These are phyloP conservation scores for Mus caroli DNA, from an alignment of 2,797 vertebrate species.

Conservation along the genomic window DNA sequence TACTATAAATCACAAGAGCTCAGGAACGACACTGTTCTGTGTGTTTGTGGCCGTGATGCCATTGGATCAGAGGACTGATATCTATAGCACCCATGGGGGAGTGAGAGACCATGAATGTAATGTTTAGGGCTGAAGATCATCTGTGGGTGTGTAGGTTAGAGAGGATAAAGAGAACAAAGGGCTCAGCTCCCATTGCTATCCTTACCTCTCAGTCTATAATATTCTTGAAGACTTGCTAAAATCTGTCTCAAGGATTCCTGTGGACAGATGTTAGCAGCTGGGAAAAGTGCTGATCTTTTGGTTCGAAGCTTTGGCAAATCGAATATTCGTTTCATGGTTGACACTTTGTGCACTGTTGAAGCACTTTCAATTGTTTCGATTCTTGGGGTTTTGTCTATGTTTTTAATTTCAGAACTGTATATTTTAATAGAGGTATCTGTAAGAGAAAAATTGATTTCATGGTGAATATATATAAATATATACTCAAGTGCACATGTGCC, in stretches of 20 bases:
- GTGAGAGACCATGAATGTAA: background rate
- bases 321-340: slow-evolving; percentile 88
- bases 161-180: background rate
- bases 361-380: slow-evolving; percentile 86
- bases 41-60: background rate
- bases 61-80: background rate
- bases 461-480: slow-evolving; percentile 39
- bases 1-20: slow-evolving; percentile 23
- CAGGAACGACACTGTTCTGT: background rate
- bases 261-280: slow-evolving; percentile 94
- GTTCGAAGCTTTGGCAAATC: slow-evolving; percentile 89
- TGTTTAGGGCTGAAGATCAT: background rate
- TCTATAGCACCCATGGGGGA: background rate
- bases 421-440: slow-evolving; percentile 85
- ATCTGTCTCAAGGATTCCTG: slow-evolving; percentile 93
- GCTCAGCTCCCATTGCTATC: background rate
- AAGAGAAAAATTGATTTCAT: slow-evolving; percentile 79
- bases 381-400: slow-evolving; percentile 78
- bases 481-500: background rate
- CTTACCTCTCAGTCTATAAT: slow-evolving; percentile 94
- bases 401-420: slow-evolving; percentile 88
- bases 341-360: slow-evolving; percentile 86
- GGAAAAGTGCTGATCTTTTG: slow-evolving; percentile 93
- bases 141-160: background rate
- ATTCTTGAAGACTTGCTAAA: slow-evolving; percentile 93